These are phyloP conservation scores for Cephus nigrinus DNA, from an alignment of 2,888 invertebrate genomes.

Conservation along the genomic window DNA sequence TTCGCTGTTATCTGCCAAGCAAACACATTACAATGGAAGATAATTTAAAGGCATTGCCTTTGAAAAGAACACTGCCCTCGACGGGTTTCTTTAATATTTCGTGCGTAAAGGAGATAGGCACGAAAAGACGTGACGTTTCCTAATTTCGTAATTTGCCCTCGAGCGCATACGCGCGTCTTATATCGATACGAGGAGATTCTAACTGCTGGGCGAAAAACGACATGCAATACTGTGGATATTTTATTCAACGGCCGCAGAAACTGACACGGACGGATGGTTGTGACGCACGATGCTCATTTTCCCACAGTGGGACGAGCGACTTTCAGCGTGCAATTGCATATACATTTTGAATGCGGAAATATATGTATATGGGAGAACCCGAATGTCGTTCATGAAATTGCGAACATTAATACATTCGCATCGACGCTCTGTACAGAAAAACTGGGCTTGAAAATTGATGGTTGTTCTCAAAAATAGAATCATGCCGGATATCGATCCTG, in stretches of 20 bases:
- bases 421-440: neutral
- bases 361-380: neutral
- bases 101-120: neutral
- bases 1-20: neutral
- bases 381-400: neutral
- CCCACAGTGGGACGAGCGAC: conserved; percentile 30
- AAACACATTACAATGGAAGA: neutral
- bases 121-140: neutral
- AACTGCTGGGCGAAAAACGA: conserved; percentile 1
- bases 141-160: neutral
- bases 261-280: conserved; percentile 22
- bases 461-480: neutral
- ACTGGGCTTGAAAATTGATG: neutral
- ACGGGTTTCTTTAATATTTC: neutral
- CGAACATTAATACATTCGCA: neutral
- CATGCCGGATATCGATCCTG: neutral
- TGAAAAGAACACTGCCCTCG: neutral
- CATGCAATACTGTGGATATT: conserved; percentile 24
- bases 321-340: conserved; percentile 23
- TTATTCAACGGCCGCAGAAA: conserved; percentile 30
- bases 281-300: conserved; percentile 30
- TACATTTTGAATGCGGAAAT: conserved; percentile 29
- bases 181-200: conserved; percentile 1
- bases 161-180: neutral
- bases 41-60: neutral